Evolutionary conservation across 2,113 vertebrate genomes (phyloP).

Genomic region (Irena cyanogastra): DNA sequence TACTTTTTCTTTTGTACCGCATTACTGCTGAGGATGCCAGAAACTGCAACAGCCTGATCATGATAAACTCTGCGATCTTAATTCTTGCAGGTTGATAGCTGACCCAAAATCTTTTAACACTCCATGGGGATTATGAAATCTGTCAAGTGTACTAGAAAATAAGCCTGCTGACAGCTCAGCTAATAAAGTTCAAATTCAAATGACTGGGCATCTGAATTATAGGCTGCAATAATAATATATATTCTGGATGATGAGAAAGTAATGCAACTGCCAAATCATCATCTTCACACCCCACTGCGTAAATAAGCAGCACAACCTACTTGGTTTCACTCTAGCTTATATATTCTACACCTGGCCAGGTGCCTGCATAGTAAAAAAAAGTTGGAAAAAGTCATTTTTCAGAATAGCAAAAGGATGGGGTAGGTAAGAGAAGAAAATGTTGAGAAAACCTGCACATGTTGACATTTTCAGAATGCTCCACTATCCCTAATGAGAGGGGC

Average conservation of each 20-base stretch:
- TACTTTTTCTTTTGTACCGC: neutral
- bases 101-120: neutral
- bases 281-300: neutral
- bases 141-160: neutral
- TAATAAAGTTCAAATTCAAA: neutral
- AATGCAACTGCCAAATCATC: neutral
- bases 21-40: neutral
- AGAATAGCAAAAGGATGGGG: neutral
- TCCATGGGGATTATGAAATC: neutral
- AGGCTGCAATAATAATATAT: neutral
- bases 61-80: neutral
- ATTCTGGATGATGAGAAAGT: neutral
- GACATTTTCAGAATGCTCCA: neutral
- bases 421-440: neutral
- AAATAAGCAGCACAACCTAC: neutral
- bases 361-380: neutral
- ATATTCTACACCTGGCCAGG: neutral
- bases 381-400: neutral
- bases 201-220: neutral
- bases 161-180: neutral
- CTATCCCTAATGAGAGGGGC: neutral
- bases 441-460: neutral
- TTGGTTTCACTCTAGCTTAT: neutral
- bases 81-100: neutral
- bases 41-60: neutral